These are phyloP conservation scores for Drosophila bunnanda DNA, from an alignment of 2,888 invertebrate genomes.

Conservation along the genomic window DNA sequence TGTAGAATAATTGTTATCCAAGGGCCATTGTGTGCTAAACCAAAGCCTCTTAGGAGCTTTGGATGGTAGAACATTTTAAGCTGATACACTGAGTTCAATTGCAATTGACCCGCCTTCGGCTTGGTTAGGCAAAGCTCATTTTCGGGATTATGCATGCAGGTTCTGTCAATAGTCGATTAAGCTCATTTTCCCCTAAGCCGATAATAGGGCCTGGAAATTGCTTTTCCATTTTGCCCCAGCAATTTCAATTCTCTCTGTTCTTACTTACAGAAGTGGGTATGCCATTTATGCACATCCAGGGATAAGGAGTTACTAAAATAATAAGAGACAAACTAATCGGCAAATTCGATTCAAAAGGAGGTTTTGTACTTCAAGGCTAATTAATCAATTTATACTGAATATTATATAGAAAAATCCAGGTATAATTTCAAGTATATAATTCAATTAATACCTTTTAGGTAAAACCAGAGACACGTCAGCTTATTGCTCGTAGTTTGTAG, in stretches of 20 bases:
- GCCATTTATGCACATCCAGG: neutral
- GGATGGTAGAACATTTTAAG: slow-evolving; percentile 29
- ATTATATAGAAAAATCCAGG: neutral
- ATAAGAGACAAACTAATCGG: neutral
- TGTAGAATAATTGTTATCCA: slow-evolving; percentile 25
- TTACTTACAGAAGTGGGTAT: no score
- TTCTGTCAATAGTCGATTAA: slow-evolving; percentile 16
- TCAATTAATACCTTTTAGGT: neutral
- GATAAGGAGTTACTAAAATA: neutral
- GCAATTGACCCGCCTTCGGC: slow-evolving; percentile 30
- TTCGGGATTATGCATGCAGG: slow-evolving; percentile 17
- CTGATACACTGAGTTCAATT: slow-evolving; percentile 33
- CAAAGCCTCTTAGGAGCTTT: slow-evolving; percentile 42
- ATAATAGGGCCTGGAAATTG: slow-evolving; percentile 4
- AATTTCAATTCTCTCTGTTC: neutral
- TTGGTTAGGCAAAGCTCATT: slow-evolving; percentile 27
- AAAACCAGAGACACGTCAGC: slow-evolving; percentile 11
- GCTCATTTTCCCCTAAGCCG: slow-evolving; percentile 5
- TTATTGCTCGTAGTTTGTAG: neutral
- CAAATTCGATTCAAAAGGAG: no score
- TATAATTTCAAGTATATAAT: neutral
- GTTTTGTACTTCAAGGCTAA: neutral
- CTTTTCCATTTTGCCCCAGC: neutral
- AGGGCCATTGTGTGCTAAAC: slow-evolving; percentile 22
- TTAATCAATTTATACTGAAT: neutral